phyloP scores from a whole-genome alignment of 2,888 invertebrate genomes.

The Lomographa bimaculata region DNA sequence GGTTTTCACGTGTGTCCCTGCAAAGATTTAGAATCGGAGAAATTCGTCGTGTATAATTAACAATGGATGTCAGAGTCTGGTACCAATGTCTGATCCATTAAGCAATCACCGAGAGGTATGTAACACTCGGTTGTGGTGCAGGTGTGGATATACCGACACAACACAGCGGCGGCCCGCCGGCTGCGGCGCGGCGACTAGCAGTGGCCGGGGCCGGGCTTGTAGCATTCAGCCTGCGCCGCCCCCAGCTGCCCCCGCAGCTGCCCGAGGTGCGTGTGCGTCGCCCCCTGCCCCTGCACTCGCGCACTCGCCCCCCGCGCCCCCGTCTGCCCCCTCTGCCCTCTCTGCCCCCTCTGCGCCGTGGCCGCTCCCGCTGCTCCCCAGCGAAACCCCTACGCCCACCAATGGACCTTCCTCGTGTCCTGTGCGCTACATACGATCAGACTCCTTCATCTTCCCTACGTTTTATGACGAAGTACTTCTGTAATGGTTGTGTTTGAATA shows the following conservation, averaged over 20 bases:
- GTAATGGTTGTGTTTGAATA: constrained; percentile 34
- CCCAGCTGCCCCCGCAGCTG: constrained; percentile 19
- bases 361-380: constrained; percentile 30
- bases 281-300: constrained; percentile 5
- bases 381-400: constrained; percentile 26
- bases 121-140: no score
- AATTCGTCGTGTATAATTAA: no score
- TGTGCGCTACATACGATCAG: constrained; percentile 30
- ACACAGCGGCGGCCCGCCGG: constrained; percentile 78
- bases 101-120: no score
- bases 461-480: constrained; percentile 48
- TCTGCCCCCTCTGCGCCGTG: constrained; percentile 31
- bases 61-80: no score
- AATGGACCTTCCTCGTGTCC: constrained; percentile 29
- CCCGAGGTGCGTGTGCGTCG: constrained; percentile 17
- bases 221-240: constrained; percentile 57
- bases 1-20: no score
- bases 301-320: constrained; percentile 27
- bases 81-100: no score
- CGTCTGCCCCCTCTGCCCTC: constrained; percentile 28
- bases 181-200: constrained; percentile 86
- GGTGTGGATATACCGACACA: constrained; percentile 78
- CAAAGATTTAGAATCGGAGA: no score
- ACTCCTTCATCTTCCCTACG: constrained; percentile 40
- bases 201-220: constrained; percentile 81